Evolutionary conservation across 2,888 invertebrate species (phyloP).

Genomic region (Alloplasta piceator): DNA sequence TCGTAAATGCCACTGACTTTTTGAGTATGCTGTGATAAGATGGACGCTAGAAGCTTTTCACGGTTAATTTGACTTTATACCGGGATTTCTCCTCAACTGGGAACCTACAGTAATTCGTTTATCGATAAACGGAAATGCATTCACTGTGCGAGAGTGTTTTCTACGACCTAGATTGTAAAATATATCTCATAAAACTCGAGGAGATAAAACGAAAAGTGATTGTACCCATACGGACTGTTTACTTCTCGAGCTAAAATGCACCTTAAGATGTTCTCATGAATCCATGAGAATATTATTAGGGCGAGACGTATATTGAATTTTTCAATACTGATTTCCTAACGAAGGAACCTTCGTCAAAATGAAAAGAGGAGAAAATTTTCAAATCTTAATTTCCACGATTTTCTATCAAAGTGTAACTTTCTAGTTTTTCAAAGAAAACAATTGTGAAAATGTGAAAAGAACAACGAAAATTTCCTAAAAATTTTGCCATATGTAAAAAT

Average conservation of each 20-base stretch:
- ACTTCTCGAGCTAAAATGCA: background rate
- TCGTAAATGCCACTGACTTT: conserved; percentile 1
- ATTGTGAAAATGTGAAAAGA: background rate
- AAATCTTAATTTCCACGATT: background rate
- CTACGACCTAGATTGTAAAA: conserved; percentile 6
- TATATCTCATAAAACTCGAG: conserved; percentile 1
- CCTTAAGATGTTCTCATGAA: background rate
- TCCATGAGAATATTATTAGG: background rate
- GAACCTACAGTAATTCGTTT: conserved; percentile 25
- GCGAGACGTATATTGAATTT: background rate
- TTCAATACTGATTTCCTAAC: no score
- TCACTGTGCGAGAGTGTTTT: conserved; percentile 15
- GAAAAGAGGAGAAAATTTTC: background rate
- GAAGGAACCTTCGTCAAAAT: background rate
- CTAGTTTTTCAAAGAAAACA: no score
- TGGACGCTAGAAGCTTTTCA: conserved; percentile 25
- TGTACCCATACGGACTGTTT: background rate
- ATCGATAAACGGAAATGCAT: conserved; percentile 27
- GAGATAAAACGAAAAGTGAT: conserved; percentile 12
- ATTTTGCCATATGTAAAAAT: background rate
- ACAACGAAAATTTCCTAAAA: background rate
- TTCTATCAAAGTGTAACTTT: background rate
- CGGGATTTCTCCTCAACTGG: background rate
- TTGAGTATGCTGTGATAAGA: background rate
- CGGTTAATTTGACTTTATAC: conserved; percentile 41